phyloP scores from a whole-genome alignment of 2,113 vertebrate genomes.

The Albula glossodonta region DNA sequence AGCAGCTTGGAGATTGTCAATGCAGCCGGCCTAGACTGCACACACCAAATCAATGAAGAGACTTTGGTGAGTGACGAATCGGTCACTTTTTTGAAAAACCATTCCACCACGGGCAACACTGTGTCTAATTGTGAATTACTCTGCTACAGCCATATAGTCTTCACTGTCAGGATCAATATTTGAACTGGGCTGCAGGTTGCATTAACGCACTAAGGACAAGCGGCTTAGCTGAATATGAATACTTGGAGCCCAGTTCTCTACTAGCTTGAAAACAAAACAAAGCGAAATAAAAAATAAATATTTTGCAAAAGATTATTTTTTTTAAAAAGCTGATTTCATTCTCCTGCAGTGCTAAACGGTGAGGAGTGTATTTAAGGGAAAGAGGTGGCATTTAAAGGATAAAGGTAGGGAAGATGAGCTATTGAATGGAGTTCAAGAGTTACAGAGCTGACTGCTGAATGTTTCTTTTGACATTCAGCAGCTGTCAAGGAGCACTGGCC shows the following conservation, averaged over 20 bases:
- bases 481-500: background rate
- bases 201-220: background rate
- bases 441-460: conserved; percentile 5
- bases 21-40: background rate
- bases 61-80: background rate
- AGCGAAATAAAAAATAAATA: too few relatives aligned
- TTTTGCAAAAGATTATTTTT: background rate
- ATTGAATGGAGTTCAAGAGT: background rate
- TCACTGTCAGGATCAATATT: background rate
- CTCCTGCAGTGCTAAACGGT: background rate
- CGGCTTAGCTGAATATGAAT: background rate
- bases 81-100: too few relatives aligned
- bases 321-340: background rate
- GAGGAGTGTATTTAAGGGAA: background rate
- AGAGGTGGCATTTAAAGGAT: background rate
- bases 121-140: too few relatives aligned
- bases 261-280: background rate
- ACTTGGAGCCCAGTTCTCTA: background rate
- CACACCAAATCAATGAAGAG: background rate
- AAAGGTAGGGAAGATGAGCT: background rate
- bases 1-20: background rate
- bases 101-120: background rate
- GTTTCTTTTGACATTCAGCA: conserved; percentile 14
- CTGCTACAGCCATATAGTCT: too few relatives aligned
- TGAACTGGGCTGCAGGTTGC: too few relatives aligned